Base-by-base conservation (phyloP, 2,113 vertebrate genomes). In the Lophotis ruficrista region DNA sequence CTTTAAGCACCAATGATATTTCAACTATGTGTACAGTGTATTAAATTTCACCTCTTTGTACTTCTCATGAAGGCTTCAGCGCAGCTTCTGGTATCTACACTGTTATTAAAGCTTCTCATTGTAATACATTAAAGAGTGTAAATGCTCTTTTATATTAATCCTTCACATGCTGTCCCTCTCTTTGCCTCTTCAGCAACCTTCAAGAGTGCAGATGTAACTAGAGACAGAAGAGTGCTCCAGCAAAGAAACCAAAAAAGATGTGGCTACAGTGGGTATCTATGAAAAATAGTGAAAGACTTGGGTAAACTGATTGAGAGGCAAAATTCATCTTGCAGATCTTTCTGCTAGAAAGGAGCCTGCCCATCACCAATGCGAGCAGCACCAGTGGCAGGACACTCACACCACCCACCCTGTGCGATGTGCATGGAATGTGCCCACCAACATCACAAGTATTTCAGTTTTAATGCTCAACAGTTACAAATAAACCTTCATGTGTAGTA, bases 351-450 rank as follows among this genome's bases (percentile, higher is more conserved):
- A 15, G 53, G 24, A 77, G 28, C 17, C 30, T 45, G 58, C 47
- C 33, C 0, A 4, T 19, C 41, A 35, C 7, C 19, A 1, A 35
- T 17, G 28, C 25, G 8, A 54, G 57, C 11, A 56, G n/a, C 45
- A 54, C 17, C 3, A 6, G 50, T 6, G 1, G 0, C 17, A 25
- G 37, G 33, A 20, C 10, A 17, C 51, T 51, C 37, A 20, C 53
- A 22, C 2, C 27, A 4, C 11, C n/a, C 28, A 7, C 8, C 69
- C 41, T 1, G 8, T 2, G 13, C 1, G 1, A 56, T 1, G 6
- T 2, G 6, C 13, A 1, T 2, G 7, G 48, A 19, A 56, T 10
- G 0, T 4, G 6, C 13, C 12, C 37, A 2, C 8, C 3, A 20
- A 12, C 15, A 2, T 7, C 2, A 3, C 9, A 8, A 30, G 7